Conservation (phyloP, 2,113 vertebrate genomes). For the human (Homo sapiens) region DNA sequence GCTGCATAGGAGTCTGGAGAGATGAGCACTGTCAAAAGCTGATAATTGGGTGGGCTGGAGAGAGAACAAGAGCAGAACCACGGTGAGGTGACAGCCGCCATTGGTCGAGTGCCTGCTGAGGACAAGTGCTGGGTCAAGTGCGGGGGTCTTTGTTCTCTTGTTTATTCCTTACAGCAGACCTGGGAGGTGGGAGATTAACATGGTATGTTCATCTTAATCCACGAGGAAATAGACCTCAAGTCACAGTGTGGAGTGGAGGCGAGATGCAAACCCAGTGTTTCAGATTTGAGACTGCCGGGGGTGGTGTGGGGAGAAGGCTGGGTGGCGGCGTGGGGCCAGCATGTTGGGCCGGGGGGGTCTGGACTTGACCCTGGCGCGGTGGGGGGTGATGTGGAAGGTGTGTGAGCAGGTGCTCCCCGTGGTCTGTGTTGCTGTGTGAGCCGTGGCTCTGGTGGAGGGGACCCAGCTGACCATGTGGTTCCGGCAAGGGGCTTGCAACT, state of each 20-base stretch:
- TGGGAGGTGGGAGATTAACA: not conserved
- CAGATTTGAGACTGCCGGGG: not conserved
- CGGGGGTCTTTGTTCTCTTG: not conserved
- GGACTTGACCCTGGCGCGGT: not conserved
- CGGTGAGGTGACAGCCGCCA: not conserved
- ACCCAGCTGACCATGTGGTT: not conserved
- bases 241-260: not conserved
- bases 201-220: not conserved
- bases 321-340: not conserved
- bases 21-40: not conserved
- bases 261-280: not conserved
- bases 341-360: too few relatives aligned
- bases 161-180: not conserved
- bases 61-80: not conserved
- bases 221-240: not conserved
- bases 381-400: too few relatives aligned
- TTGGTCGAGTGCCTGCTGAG: not conserved
- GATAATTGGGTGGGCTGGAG: fast-evolving
- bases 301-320: not conserved
- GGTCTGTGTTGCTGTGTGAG: not conserved
- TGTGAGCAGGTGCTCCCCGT: not conserved
- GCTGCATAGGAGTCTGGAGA: not conserved
- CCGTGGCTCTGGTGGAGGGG: not conserved
- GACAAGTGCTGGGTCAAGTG: fast-evolving
- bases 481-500: not conserved